phyloP scores from a whole-genome alignment of 2,113 vertebrate genomes.

The Galemys pyrenaicus region DNA sequence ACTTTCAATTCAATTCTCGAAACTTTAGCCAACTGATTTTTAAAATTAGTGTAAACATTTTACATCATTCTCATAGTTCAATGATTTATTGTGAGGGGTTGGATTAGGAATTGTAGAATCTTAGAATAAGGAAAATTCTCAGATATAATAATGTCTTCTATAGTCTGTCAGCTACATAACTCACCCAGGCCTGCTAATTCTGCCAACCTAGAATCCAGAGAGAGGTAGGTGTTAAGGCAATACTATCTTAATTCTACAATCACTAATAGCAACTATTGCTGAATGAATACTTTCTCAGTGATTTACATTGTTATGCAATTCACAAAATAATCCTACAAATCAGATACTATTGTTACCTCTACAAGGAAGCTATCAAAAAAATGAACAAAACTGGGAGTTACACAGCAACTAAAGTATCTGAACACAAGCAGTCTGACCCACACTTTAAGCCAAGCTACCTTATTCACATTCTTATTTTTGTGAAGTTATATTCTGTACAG shows the following conservation, averaged over 20 bases:
- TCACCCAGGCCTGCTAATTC: neutral
- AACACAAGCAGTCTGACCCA: neutral
- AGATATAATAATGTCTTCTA: neutral
- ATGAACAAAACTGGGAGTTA: neutral
- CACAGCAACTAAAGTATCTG: neutral
- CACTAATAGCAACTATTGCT: neutral
- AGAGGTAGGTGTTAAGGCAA: neutral
- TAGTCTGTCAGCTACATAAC: neutral
- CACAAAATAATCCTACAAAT: constrained; percentile 1
- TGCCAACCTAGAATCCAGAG: neutral
- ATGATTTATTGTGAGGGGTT: neutral
- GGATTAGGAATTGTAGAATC: neutral
- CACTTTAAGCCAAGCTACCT: neutral
- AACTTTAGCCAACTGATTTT: neutral
- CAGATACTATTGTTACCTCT: neutral
- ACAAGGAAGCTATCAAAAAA: neutral
- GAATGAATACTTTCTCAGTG: neutral
- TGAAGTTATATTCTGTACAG: neutral
- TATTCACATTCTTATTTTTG: neutral
- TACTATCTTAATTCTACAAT: neutral
- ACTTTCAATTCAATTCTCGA: neutral
- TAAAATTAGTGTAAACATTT: neutral
- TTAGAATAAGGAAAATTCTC: neutral
- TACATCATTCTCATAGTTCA: constrained; percentile 1
- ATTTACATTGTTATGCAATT: neutral